phyloP scores from a whole-genome alignment of 1,140 invertebrate species.

The Theocolax elegans region DNA sequence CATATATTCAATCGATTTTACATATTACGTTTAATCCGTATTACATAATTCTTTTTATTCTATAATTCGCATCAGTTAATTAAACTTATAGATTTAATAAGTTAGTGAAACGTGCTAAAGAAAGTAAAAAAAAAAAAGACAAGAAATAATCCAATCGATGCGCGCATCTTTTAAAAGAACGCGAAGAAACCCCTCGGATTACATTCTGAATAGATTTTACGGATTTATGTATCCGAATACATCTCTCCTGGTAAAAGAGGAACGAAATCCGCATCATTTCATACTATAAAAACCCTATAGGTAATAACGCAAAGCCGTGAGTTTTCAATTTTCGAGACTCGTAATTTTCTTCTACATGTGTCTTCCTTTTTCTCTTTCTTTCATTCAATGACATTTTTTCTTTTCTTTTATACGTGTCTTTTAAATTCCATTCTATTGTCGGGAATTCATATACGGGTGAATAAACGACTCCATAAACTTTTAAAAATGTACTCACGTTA shows the following conservation, averaged over 20 bases:
- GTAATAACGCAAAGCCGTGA: background rate
- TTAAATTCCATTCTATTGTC: too few relatives aligned
- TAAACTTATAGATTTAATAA: constrained; percentile 9
- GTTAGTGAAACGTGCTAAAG: background rate
- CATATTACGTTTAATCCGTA: too few relatives aligned
- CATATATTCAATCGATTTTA: too few relatives aligned
- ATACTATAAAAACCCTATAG: background rate
- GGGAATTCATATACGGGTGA: too few relatives aligned
- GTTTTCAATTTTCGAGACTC: background rate
- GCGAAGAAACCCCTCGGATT: background rate
- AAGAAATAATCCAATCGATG: background rate
- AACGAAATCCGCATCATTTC: background rate
- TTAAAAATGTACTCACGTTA: too few relatives aligned
- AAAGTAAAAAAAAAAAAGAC: too few relatives aligned
- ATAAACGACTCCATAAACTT: too few relatives aligned
- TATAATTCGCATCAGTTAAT: constrained; percentile 9
- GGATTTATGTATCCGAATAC: background rate
- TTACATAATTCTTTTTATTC: too few relatives aligned
- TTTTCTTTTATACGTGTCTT: too few relatives aligned
- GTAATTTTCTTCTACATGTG: too few relatives aligned
- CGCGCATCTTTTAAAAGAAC: background rate
- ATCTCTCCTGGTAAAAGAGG: background rate
- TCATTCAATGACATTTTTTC: too few relatives aligned
- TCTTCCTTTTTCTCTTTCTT: background rate
- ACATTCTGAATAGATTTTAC: background rate